Base-by-base conservation (phyloP, 2,113 vertebrate genomes). In the Oreochromis tanganicae region DNA sequence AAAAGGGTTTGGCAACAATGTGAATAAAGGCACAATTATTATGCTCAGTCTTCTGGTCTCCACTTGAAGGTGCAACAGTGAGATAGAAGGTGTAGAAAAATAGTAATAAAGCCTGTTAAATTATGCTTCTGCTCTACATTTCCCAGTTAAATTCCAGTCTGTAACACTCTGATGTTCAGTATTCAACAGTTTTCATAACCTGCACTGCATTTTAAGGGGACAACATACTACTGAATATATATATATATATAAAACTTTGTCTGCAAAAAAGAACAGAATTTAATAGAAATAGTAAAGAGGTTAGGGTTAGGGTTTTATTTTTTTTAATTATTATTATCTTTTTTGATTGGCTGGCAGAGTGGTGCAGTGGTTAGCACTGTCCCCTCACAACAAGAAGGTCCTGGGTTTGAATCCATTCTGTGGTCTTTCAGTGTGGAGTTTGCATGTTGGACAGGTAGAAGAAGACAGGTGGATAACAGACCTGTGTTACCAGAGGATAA, bases 11-110 rank as follows among this genome's bases (percentile, higher is more conserved):
- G n/a, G 4, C 3, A 36, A 41, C 29, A 85, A 80, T 87, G 16
- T 27, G 82, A 83, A 41, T 46, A 85, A 78, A 78, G n/a, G 29
- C 32, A 13, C 9, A 63, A 9, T 83, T 71, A 38, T 73, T 36
- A 50, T 17, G 55, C 43, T 85, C 12, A 34, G 13, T 61, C 9
- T 24, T 16, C 6, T 75, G 10, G 79, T 21, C 16, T 79, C 63
- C n/a, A 3, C 24, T 57, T 21, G 3, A 50, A 78, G 9, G 43
- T 32, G 24, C 27, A 48, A 78, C 27, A 32, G 9, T 78, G 27
- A 84, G 16, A 83, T 11, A 24, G 16, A 43, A 38, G 8, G 13
- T 50, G 1, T 8, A 17, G 7, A 27, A 27, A 41, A 32, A 68
- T 46, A 46, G 16, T 50, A 24, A 34, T 56, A 10, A 32, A 54